These are phyloP conservation scores for Epinotia ramella DNA, from an alignment of 2,888 invertebrate genomes.

Conservation along the genomic window DNA sequence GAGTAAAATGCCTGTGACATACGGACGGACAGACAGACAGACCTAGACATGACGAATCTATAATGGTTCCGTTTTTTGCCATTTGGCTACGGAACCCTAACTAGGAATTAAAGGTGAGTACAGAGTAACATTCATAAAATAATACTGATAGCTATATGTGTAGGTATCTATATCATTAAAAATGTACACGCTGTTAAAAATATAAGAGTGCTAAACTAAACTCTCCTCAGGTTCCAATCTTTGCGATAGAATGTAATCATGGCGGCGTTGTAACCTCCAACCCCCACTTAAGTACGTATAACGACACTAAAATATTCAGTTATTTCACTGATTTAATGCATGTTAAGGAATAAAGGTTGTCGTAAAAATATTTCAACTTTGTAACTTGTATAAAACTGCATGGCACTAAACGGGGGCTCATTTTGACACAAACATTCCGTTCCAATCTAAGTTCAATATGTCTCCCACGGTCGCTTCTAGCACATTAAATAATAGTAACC, in stretches of 20 bases:
- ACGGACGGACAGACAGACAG: too few relatives aligned
- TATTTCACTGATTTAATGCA: slow-evolving; percentile 24
- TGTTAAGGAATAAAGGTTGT: slow-evolving; percentile 16
- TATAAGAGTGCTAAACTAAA: too few relatives aligned
- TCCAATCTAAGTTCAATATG: neutral
- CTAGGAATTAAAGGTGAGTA: too few relatives aligned
- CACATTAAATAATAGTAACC: too few relatives aligned
- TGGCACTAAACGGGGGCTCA: neutral
- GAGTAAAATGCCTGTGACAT: too few relatives aligned
- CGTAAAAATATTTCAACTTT: slow-evolving; percentile 22
- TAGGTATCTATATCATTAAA: too few relatives aligned
- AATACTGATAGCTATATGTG: too few relatives aligned
- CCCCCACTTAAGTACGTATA: slow-evolving; percentile 6
- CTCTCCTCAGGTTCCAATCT: neutral
- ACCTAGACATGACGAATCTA: too few relatives aligned
- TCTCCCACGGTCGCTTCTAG: neutral
- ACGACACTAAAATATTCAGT: slow-evolving; percentile 13
- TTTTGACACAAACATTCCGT: neutral
- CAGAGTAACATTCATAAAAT: too few relatives aligned
- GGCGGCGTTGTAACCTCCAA: neutral
- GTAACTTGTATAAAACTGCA: slow-evolving; percentile 6
- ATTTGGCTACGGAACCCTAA: too few relatives aligned
- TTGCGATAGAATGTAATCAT: neutral
- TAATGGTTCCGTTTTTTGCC: too few relatives aligned
- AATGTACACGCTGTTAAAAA: too few relatives aligned